phyloP scores from a whole-genome alignment of 2,797 vertebrate species.

The Betta splendens region DNA sequence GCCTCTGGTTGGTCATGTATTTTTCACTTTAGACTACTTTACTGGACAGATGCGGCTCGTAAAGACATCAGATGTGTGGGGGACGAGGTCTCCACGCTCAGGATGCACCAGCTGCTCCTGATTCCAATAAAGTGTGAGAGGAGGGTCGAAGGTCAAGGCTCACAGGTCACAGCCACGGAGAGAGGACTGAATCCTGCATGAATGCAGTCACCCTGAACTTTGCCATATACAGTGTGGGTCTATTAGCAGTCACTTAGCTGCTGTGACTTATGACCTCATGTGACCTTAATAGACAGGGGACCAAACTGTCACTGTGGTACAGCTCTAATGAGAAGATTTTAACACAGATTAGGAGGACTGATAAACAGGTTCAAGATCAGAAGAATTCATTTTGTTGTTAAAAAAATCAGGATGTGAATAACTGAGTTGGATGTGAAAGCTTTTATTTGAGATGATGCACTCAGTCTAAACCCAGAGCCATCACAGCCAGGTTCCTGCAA shows the following conservation, averaged over 20 bases:
- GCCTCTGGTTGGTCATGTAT: slow-evolving; percentile 69
- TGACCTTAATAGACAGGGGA: slow-evolving; percentile 14
- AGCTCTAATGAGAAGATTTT: slow-evolving; percentile 33
- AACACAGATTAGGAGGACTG: neutral
- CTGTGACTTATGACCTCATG: slow-evolving; percentile 32
- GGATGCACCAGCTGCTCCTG: slow-evolving; percentile 68
- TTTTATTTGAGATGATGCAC: neutral
- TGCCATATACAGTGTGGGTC: slow-evolving; percentile 49
- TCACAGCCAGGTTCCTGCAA: neutral
- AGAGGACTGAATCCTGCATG: slow-evolving; percentile 33
- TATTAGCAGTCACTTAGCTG: slow-evolving; percentile 27
- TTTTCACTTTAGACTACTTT: neutral
- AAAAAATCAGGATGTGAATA: neutral
- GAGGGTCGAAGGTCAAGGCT: slow-evolving; percentile 52
- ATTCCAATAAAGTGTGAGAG: slow-evolving; percentile 57
- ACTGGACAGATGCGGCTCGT: neutral
- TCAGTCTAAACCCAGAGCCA: slow-evolving; percentile 3
- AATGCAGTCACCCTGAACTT: slow-evolving; percentile 39
- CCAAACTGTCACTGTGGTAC: slow-evolving; percentile 13
- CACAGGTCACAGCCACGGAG: slow-evolving; percentile 68
- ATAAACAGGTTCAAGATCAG: neutral
- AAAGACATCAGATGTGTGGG: slow-evolving; percentile 6
- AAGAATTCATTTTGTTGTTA: neutral
- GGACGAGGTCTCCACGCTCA: slow-evolving; percentile 40
- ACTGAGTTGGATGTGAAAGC: no score